Evolutionary conservation across 2,113 vertebrate species (phyloP).

Genomic region (Theropithecus gelada): DNA sequence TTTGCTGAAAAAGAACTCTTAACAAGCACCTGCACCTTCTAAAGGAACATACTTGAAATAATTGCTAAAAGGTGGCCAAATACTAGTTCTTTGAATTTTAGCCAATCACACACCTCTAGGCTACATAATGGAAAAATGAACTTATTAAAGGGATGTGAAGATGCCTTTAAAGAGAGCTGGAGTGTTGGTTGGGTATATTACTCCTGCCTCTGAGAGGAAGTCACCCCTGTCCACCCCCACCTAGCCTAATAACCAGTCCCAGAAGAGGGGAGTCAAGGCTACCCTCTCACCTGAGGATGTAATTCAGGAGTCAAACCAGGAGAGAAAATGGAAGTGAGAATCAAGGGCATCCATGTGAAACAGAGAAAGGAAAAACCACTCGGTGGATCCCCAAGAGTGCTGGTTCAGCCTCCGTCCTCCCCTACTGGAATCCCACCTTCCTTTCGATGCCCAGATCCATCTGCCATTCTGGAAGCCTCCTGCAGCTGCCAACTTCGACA

Average conservation of each 20-base stretch:
- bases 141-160: neutral
- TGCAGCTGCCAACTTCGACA: neutral
- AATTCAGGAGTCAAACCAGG: neutral
- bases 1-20: neutral
- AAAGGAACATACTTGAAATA: neutral
- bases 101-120: neutral
- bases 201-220: neutral
- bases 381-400: too few relatives aligned
- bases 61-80: neutral
- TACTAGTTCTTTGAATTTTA: neutral
- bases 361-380: neutral
- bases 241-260: neutral
- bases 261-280: neutral
- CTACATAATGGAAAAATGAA: neutral
- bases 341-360: neutral
- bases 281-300: neutral
- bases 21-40: neutral
- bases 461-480: neutral
- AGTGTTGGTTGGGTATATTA: neutral
- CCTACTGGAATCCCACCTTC: neutral
- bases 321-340: neutral
- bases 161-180: neutral
- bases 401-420: neutral
- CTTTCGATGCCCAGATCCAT: too few relatives aligned
- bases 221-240: neutral